These are phyloP conservation scores for Cordylochernes scorpioides DNA, from an alignment of 2,888 invertebrate genomes.

Conservation along the genomic window DNA sequence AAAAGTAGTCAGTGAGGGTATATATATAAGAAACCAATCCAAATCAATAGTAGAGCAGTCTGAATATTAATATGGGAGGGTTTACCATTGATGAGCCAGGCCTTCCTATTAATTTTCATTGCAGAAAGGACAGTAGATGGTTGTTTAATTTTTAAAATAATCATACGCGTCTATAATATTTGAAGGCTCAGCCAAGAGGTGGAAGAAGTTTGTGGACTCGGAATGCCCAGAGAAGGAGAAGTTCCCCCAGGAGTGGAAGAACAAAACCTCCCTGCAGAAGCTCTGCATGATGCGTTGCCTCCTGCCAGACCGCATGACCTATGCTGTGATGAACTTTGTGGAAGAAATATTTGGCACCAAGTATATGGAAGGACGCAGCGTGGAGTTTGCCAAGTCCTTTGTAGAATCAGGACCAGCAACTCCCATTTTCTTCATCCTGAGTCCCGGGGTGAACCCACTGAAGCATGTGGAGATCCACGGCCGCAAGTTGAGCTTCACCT, in stretches of 20 bases:
- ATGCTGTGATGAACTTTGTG: slow-evolving; percentile 71
- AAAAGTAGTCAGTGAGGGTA: too few relatives aligned
- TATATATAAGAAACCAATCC: too few relatives aligned
- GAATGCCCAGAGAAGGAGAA: slow-evolving; percentile 86
- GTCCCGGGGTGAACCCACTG: slow-evolving; percentile 82
- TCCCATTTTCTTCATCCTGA: slow-evolving; percentile 83
- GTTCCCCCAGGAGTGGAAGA: slow-evolving; percentile 94
- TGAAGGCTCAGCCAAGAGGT: slow-evolving; percentile 79
- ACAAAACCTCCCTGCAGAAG: slow-evolving; percentile 66
- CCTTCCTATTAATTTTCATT: too few relatives aligned
- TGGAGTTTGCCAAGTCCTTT: slow-evolving; percentile 74
- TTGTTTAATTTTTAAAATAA: too few relatives aligned
- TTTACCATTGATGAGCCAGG: too few relatives aligned
- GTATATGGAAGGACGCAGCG: slow-evolving; percentile 61
- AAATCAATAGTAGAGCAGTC: too few relatives aligned
- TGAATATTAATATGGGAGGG: too few relatives aligned
- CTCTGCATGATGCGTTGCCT: slow-evolving; percentile 85
- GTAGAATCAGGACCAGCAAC: slow-evolving; percentile 79
- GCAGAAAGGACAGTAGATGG: too few relatives aligned
- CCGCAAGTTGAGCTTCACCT: slow-evolving; percentile 48
- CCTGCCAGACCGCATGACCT: slow-evolving; percentile 82
- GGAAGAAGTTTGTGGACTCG: slow-evolving; percentile 86
- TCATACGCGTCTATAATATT: too few relatives aligned
- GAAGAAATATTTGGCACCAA: slow-evolving; percentile 74
- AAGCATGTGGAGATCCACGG: slow-evolving; percentile 82